Conservation (phyloP, 2,113 vertebrate species). For the Todiramphus chloris region DNA sequence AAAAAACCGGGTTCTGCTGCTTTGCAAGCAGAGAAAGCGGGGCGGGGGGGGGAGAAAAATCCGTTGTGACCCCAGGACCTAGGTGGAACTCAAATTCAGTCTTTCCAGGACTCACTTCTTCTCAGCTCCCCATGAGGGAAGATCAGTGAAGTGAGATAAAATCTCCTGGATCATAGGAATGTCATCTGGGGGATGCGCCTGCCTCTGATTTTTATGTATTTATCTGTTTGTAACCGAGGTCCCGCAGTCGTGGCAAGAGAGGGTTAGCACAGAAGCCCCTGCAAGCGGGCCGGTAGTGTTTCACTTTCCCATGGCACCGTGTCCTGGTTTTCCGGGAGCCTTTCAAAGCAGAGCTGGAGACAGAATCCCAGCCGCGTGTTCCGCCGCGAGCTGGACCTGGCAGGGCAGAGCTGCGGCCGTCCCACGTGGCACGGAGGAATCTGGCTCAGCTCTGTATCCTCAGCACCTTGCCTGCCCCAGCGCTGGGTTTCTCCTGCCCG, state of each 20-base stretch:
- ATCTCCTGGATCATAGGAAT: neutral
- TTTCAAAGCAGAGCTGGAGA: neutral
- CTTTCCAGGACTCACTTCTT: neutral
- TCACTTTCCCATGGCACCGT: neutral
- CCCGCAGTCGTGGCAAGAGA: neutral
- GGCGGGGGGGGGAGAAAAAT: neutral
- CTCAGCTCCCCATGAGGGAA: neutral
- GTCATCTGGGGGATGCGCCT: neutral
- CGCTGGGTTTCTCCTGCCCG: neutral
- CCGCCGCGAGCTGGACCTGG: neutral
- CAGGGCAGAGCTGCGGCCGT: neutral
- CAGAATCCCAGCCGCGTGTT: neutral
- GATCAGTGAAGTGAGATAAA: neutral
- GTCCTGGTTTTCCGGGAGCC: neutral
- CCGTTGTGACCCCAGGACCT: neutral
- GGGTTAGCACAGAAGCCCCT: neutral
- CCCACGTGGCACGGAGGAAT: neutral
- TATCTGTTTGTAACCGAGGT: neutral
- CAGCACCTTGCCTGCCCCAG: neutral
- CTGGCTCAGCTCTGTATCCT: neutral
- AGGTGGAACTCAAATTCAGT: neutral
- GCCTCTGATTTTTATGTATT: neutral
- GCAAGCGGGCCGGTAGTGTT: fast-evolving
- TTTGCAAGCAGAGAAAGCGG: neutral
- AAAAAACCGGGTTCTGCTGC: neutral